These are phyloP conservation scores for Momotus momota DNA, from an alignment of 2,797 vertebrate genomes.

Conservation along the genomic window DNA sequence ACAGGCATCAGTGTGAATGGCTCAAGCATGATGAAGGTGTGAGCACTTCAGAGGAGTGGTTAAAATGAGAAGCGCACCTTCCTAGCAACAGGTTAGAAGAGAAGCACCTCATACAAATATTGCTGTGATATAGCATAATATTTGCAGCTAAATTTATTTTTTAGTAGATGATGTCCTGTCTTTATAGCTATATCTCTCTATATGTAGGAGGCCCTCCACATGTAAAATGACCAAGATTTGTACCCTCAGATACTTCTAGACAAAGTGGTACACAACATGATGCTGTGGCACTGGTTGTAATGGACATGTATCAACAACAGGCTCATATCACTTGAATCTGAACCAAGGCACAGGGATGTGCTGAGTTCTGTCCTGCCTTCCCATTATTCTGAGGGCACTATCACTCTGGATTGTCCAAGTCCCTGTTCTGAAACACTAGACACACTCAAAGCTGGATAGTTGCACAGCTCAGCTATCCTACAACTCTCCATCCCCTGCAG, in stretches of 20 bases:
- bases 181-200: not conserved
- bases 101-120: not conserved
- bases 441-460: not conserved
- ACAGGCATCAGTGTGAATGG: not conserved
- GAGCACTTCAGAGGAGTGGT: not conserved
- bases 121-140: not conserved
- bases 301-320: no score
- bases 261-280: no score
- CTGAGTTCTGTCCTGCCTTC: not conserved
- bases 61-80: not conserved
- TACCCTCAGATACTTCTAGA: no score
- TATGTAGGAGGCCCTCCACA: no score
- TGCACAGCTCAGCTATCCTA: not conserved
- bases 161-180: not conserved
- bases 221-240: no score
- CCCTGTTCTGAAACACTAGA: not conserved
- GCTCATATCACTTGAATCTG: no score
- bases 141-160: not conserved
- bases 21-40: not conserved
- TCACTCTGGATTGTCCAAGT: not conserved
- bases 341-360: no score
- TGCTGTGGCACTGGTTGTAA: no score
- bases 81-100: not conserved
- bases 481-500: not conserved
- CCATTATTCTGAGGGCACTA: not conserved